phyloP scores from a whole-genome alignment of 1,140 invertebrate species.

The Drosophila sulfurigaster region DNA sequence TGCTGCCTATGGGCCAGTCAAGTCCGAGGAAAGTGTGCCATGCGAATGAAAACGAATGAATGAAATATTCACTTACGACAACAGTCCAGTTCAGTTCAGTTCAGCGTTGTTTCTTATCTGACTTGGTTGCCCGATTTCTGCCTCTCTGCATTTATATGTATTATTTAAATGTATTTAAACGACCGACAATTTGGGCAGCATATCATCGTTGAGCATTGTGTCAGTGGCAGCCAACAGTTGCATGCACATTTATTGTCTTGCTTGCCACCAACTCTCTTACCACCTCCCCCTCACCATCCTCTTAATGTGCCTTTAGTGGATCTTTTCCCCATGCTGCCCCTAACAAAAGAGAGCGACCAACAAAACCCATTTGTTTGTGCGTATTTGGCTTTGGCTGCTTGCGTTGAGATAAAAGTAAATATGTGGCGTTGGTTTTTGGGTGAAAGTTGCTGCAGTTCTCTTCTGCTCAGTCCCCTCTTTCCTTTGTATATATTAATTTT shows the following conservation, averaged over 20 bases:
- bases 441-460: conserved; percentile 50
- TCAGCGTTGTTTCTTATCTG: conserved; percentile 61
- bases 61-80: conserved; percentile 73
- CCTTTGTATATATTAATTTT: not conserved
- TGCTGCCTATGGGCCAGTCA: conserved; percentile 6
- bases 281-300: not conserved
- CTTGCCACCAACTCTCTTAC: not conserved
- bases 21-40: conserved; percentile 31
- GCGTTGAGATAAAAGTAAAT: conserved; percentile 81
- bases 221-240: conserved; percentile 40
- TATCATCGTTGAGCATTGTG: conserved; percentile 63
- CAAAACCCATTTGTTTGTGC: conserved; percentile 69
- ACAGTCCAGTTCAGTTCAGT: conserved; percentile 4
- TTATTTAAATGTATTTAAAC: conserved; percentile 83
- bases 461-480: conserved; percentile 6
- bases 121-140: not conserved
- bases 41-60: conserved; percentile 74
- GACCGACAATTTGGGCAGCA: conserved; percentile 80
- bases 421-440: conserved; percentile 70
- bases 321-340: not conserved
- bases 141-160: conserved; percentile 48
- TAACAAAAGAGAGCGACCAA: conserved; percentile 15
- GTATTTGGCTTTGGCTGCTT: conserved; percentile 63
- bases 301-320: not conserved
- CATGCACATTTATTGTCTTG: conserved; percentile 68